A percentile compares a stretch with the other conserved stretches of the same genome.
Conservation (phyloP, 2,797 vertebrate genomes). For the Poliocrania exsul region DNA sequence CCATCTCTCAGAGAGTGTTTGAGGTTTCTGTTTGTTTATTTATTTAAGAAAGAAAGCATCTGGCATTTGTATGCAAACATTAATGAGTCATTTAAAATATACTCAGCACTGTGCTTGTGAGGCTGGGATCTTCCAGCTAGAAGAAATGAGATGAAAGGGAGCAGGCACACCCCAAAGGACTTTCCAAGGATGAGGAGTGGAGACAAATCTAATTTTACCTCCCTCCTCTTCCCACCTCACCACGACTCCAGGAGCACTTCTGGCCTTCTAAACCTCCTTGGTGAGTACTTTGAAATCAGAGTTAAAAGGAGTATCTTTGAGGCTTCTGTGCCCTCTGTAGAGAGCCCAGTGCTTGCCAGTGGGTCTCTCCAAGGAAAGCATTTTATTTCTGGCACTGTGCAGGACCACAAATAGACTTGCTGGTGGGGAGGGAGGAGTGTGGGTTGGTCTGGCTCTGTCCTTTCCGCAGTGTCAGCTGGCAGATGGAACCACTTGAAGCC, state of each 20-base stretch:
- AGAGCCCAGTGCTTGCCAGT: not conserved
- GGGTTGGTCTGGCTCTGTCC: not conserved
- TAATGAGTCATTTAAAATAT: conserved; percentile 7
- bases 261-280: not conserved
- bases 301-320: not conserved
- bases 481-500: not conserved
- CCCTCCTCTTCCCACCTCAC: not conserved
- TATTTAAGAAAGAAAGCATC: conserved; percentile 11
- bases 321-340: not conserved
- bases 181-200: not conserved
- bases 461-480: not conserved
- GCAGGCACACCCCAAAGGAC: not conserved
- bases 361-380: not conserved
- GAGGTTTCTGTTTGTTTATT: conserved; percentile 38
- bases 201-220: not conserved
- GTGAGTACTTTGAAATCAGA: not conserved
- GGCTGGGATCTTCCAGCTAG: not conserved
- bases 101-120: not conserved
- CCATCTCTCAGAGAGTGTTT: not conserved
- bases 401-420: not conserved
- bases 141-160: not conserved
- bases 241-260: not conserved
- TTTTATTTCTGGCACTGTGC: not conserved
- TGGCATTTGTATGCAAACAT: conserved; percentile 17
- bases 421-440: not conserved